Conservation (phyloP, 2,797 vertebrate genomes). For the Clarias fuscus region DNA sequence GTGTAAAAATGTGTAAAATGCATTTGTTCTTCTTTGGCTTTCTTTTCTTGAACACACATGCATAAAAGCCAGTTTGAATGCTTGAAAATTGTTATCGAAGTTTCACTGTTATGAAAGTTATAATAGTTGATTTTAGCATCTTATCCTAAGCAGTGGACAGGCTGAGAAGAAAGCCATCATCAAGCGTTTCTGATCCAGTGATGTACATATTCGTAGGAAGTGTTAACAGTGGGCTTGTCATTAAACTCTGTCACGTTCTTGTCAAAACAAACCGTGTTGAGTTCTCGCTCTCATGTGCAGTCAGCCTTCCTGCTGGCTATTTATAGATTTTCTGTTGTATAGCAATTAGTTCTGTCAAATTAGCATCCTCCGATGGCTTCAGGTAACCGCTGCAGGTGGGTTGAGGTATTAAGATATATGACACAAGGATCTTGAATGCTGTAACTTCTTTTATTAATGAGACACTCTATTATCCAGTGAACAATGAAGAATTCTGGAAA, state of each 20-base stretch:
- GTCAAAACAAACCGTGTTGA: slow-evolving; percentile 68
- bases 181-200: slow-evolving; percentile 69
- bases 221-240: slow-evolving; percentile 63
- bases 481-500: background rate
- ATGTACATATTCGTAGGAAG: slow-evolving; percentile 66
- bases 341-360: slow-evolving; percentile 56
- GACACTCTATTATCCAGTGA: slow-evolving; percentile 2
- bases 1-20: too few relatives aligned
- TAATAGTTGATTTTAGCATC: background rate
- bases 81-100: background rate
- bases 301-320: slow-evolving; percentile 68
- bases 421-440: slow-evolving; percentile 1
- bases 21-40: background rate
- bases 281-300: slow-evolving; percentile 64
- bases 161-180: slow-evolving; percentile 33
- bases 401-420: slow-evolving; percentile 32
- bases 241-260: slow-evolving; percentile 70
- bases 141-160: slow-evolving; percentile 2
- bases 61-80: background rate
- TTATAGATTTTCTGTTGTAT: slow-evolving; percentile 71
- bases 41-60: background rate
- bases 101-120: background rate
- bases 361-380: slow-evolving; percentile 31
- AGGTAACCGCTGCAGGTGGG: slow-evolving; percentile 32
- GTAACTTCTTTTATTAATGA: slow-evolving; percentile 7